A percentile compares a stretch with the other conserved stretches of the same genome.
These are phyloP conservation scores for Eretmocerus hayati DNA, from an alignment of 2,888 invertebrate genomes.

Conservation along the genomic window DNA sequence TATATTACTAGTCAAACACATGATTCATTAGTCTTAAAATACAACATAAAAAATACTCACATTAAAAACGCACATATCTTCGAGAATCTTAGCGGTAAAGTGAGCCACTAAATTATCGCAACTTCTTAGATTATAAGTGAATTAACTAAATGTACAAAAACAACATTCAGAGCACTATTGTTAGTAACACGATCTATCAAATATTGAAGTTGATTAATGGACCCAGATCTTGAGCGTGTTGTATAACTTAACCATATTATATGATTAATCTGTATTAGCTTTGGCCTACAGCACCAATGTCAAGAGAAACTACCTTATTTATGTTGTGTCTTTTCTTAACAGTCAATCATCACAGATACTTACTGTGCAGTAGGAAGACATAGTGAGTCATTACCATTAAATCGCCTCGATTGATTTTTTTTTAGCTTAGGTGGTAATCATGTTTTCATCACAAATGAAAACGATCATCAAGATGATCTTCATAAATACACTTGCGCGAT, in stretches of 20 bases:
- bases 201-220: too few relatives aligned
- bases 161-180: too few relatives aligned
- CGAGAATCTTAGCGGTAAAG: too few relatives aligned
- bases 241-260: not conserved
- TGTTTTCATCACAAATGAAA: not conserved
- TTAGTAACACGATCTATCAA: too few relatives aligned
- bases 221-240: slow-evolving; percentile 13
- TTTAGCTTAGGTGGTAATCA: not conserved
- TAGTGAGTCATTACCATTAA: slow-evolving; percentile 26
- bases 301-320: slow-evolving; percentile 21
- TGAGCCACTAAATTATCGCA: too few relatives aligned
- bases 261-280: slow-evolving; percentile 1
- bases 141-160: too few relatives aligned
- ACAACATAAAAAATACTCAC: too few relatives aligned
- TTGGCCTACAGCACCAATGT: slow-evolving; percentile 21
- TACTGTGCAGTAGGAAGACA: slow-evolving; percentile 41
- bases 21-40: too few relatives aligned
- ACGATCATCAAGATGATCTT: not conserved
- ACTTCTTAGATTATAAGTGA: too few relatives aligned
- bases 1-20: too few relatives aligned
- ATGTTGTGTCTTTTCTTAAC: slow-evolving; percentile 1
- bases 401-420: not conserved
- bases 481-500: not conserved
- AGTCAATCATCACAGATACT: slow-evolving; percentile 28
- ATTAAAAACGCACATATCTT: too few relatives aligned